A percentile compares a stretch with the other conserved stretches of the same genome.
These are phyloP conservation scores for Pholis gunnellus DNA, from an alignment of 2,113 vertebrate species.

Conservation along the genomic window DNA sequence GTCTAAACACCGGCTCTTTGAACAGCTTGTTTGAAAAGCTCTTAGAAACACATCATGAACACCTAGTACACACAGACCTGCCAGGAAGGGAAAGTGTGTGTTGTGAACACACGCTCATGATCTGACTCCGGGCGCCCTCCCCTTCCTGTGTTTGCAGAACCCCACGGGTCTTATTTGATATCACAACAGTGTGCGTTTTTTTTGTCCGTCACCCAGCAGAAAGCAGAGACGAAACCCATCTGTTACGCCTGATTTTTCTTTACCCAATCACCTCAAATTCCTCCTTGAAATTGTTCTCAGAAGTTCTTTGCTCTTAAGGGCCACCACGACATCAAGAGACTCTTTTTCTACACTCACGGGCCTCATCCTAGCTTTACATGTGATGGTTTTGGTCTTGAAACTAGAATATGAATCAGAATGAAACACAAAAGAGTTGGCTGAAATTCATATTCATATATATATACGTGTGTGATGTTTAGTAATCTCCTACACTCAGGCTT, in stretches of 20 bases:
- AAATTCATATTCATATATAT: background rate
- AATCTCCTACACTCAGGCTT: slow-evolving; percentile 31
- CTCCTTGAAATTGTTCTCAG: background rate
- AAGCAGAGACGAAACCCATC: slow-evolving; percentile 31
- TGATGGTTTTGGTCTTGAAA: slow-evolving; percentile 42
- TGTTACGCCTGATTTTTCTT: slow-evolving; percentile 38
- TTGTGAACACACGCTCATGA: slow-evolving; percentile 65
- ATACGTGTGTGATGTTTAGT: slow-evolving; percentile 17
- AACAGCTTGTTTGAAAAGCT: slow-evolving; percentile 49
- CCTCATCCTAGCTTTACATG: slow-evolving; percentile 33
- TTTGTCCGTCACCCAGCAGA: slow-evolving; percentile 31
- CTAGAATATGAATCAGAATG: slow-evolving; percentile 43
- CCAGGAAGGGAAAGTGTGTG: slow-evolving; percentile 69
- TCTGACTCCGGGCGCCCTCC: slow-evolving; percentile 31
- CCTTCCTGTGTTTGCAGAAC: slow-evolving; percentile 54
- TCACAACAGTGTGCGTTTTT: slow-evolving; percentile 68
- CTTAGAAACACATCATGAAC: slow-evolving; percentile 56
- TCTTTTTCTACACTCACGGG: slow-evolving; percentile 8
- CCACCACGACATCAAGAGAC: slow-evolving; percentile 17
- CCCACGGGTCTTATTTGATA: slow-evolving; percentile 68
- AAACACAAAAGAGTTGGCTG: slow-evolving; percentile 22
- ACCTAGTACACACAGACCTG: slow-evolving; percentile 42
- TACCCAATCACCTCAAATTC: slow-evolving; percentile 20
- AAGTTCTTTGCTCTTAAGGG: slow-evolving; percentile 17
- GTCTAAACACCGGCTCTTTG: slow-evolving; percentile 69